Evolutionary conservation across 35 echinoderm and acorn worm genomes (phyloP), one percentile per base, ranked within the genome.

Genomic region (Acanthaster planci): DNA sequence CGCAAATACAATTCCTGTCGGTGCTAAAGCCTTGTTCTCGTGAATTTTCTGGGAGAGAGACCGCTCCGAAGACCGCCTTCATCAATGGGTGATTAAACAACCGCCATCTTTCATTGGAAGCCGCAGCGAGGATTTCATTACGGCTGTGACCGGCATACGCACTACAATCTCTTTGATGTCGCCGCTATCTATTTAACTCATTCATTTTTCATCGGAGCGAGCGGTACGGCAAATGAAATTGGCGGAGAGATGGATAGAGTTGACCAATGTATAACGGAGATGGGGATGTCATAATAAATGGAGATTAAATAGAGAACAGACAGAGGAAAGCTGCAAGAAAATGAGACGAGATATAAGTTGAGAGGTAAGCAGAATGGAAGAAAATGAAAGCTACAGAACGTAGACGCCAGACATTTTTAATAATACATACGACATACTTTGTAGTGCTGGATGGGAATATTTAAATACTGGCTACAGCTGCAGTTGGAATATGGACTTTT

Each of bases 121-220:
- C 64, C 64, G 34, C 26, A 34, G 64, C 34, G 23, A 31, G 26
- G 64, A 31, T 72, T 35, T 36, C 64, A 72, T 8, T 26, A 72
- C 14, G 64, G 26, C 64, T 72, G 14, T 34, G 23, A 72, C 26
- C 34, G 64, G 30, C 56, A 72, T 27, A 31, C 42, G 42, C 42
- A 12, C 21, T 19, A 14, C 23, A 35, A 1, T 72, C 64, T 8
- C 64, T 72, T 72, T 72, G 64, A 72, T 26, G 64, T 23, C 34
- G 34, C 64, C 64, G 64, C 64, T 72, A 72, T 72, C 64, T 72
- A 72, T 72, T 72, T 72, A 72, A 72, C 64, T 72, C 64, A 72
- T 72, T 72, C 34, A 72, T 72, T 72, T 47, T 35, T 16, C 64
- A 36, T 31, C 32, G 60, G 21, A 30, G 26, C 1, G 14, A 23